Conservation (phyloP, 2,888 invertebrate species). For the Anaspis maculata region DNA sequence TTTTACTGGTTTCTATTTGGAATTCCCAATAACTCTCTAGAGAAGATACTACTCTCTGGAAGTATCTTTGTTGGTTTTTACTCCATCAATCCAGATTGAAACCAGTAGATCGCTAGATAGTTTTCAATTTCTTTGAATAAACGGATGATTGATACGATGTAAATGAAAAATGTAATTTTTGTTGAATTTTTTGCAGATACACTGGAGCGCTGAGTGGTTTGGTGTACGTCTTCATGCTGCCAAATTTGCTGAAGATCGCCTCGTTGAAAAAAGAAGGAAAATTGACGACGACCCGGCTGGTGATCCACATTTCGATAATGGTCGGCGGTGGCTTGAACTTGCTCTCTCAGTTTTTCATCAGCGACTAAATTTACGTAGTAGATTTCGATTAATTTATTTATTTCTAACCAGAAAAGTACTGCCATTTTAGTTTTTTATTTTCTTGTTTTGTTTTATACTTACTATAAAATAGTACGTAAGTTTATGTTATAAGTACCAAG, state of each 20-base stretch:
- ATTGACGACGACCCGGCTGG: constrained; percentile 47
- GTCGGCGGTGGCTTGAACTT: constrained; percentile 20
- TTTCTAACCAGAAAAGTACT: neutral
- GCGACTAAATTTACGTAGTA: constrained; percentile 30
- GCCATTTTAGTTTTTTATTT: no score
- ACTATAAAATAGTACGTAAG: no score
- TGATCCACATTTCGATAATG: constrained; percentile 59
- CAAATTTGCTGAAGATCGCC: constrained; percentile 67
- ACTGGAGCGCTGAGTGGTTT: constrained; percentile 83
- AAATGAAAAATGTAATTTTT: constrained; percentile 1
- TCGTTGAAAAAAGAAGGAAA: constrained; percentile 54
- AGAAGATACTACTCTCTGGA: no score
- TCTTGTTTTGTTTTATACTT: no score
- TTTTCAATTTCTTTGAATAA: no score
- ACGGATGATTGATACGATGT: constrained; percentile 1
- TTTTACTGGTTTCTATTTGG: no score
- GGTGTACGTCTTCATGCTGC: constrained; percentile 79
- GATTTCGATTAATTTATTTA: neutral
- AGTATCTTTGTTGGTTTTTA: no score
- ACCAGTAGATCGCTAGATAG: no score
- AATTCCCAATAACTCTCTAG: no score
- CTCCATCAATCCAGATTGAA: no score
- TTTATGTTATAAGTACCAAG: no score
- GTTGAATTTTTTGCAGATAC: constrained; percentile 48
- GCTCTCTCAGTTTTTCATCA: constrained; percentile 40